These are phyloP conservation scores for Acleris sparsana DNA, from an alignment of 2,888 invertebrate species.

Conservation along the genomic window DNA sequence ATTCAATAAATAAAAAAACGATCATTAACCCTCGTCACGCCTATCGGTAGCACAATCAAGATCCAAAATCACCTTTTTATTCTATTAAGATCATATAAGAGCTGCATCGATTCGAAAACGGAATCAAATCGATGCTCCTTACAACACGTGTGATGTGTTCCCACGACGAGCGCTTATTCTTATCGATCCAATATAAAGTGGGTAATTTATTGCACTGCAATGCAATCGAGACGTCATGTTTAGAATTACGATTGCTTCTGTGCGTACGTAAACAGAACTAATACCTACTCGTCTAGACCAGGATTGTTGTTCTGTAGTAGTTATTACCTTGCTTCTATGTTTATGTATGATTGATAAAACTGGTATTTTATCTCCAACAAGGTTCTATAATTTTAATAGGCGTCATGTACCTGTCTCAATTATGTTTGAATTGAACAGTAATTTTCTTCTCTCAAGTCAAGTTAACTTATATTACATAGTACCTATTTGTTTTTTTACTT, in stretches of 20 bases:
- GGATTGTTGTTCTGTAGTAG: constrained; percentile 3
- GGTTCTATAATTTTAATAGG: not conserved
- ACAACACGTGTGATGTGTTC: constrained; percentile 47
- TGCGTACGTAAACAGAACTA: constrained; percentile 19
- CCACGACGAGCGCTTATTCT: constrained; percentile 45
- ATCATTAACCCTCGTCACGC: constrained; percentile 38
- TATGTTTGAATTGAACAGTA: too few species aligned
- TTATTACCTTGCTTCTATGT: constrained; percentile 2
- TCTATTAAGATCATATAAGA: constrained; percentile 25
- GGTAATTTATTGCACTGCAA: constrained; percentile 26
- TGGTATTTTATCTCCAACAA: not conserved
- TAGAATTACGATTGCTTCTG: constrained; percentile 24
- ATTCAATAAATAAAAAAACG: constrained; percentile 14
- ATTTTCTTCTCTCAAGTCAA: too few species aligned
- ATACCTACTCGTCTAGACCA: constrained; percentile 8
- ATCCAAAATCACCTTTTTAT: constrained; percentile 30
- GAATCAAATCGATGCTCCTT: constrained; percentile 30
- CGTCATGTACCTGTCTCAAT: too few species aligned
- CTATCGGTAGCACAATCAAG: constrained; percentile 40
- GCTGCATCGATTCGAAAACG: constrained; percentile 29
- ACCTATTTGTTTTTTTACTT: too few species aligned
- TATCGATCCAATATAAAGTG: constrained; percentile 40
- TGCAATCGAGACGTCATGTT: constrained; percentile 31
- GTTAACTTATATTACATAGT: too few species aligned
- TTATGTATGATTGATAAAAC: constrained; percentile 1